A percentile compares a stretch with the other conserved stretches of the same genome.
phyloP scores from a whole-genome alignment of 1,140 invertebrate species.

The Epicauta chinensis region DNA sequence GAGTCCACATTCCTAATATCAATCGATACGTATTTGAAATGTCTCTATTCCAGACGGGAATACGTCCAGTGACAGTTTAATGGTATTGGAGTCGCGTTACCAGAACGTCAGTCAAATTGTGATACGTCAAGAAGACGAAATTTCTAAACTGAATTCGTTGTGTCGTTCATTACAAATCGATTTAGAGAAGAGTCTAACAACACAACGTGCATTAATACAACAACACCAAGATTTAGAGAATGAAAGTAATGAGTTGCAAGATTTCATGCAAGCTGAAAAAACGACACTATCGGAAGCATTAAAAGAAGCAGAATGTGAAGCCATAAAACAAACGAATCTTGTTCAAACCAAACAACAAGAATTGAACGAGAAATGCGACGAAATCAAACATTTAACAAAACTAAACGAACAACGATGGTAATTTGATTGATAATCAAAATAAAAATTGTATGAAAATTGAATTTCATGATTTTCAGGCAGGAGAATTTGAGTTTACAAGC shows the following conservation, averaged over 20 bases:
- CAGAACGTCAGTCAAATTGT: constrained; percentile 68
- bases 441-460: too few relatives aligned
- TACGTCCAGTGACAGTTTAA: constrained; percentile 58
- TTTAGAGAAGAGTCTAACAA: constrained; percentile 58
- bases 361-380: constrained; percentile 56
- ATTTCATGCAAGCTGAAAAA: constrained; percentile 74
- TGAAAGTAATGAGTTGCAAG: constrained; percentile 66
- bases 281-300: constrained; percentile 63
- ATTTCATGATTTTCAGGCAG: constrained; percentile 49
- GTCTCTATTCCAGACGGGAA: constrained; percentile 36
- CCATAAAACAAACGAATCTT: constrained; percentile 41
- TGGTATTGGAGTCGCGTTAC: constrained; percentile 67
- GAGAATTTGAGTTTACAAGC: constrained; percentile 62
- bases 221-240: constrained; percentile 64
- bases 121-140: constrained; percentile 67
- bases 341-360: constrained; percentile 52
- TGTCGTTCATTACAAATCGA: constrained; percentile 62
- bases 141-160: constrained; percentile 58
- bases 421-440: too few relatives aligned
- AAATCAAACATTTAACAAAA: constrained; percentile 66
- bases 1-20: neutral
- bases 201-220: constrained; percentile 58
- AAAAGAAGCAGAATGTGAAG: constrained; percentile 65
- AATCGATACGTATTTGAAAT: neutral
- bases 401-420: constrained; percentile 72